Evolutionary conservation across 2,113 vertebrate genomes (phyloP), one percentile per base, ranked within the genome.

Genomic region (Hippolais icterina): DNA sequence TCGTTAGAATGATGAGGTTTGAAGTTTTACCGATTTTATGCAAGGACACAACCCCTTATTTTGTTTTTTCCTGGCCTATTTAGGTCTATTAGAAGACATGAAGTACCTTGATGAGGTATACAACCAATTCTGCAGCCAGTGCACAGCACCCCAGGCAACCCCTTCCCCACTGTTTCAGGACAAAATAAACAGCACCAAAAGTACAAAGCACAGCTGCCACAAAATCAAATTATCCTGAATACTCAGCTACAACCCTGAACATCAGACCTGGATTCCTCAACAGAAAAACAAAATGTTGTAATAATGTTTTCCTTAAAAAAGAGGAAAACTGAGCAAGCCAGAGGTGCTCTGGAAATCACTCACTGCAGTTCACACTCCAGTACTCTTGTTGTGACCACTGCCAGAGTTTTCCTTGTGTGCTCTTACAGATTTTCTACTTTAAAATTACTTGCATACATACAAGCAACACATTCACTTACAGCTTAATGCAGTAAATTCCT

Each of bases 331-430:
- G 7, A 83, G 35, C 3, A 35, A 61, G 39, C 44, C 31, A 57
- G 49, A 56, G 2, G 6, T 29, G 28, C 18, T 69, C 82, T 39
- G 35, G 39, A 25, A 63, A 46, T 25, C 19, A 15, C 56, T 31
- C 2, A 0, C 12, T 3, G 1, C 10, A 17, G 11, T 11, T 57
- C 60, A 35, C 11, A 17, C 20, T 20, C 47, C 63, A 31, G 10
- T 3, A 12, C 16, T 47, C 11, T 6, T 37, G 28, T 3, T 46
- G 59, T 31, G 64, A 44, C 37, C 37, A 5, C 49, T 35, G 28
- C 9, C 29, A 2, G 3, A n/a, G 11, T 78, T 81, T 24, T 37
- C n/a, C 28, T 53, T 4, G 11, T 54, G 9, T 33, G 35, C 27
- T 60, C 4, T 19, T 6, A 23, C 0, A 75, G 23, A 20, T 70